Evolutionary conservation across 2,888 invertebrate species (phyloP).

Genomic region (Syrista parreyssii): DNA sequence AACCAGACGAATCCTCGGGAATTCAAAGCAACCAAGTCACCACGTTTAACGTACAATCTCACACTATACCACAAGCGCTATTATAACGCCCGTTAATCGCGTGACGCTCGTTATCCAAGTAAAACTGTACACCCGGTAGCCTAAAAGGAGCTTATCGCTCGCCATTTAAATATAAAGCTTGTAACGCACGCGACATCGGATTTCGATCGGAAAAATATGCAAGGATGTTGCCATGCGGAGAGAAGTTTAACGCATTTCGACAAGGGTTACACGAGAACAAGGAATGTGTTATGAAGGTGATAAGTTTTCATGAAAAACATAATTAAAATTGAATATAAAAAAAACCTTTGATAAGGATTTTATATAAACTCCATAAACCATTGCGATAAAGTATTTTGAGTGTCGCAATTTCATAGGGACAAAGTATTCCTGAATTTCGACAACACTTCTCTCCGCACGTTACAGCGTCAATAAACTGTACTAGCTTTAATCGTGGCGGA

Average conservation of each 20-base stretch:
- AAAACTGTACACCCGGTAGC: background rate
- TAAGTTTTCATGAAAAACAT: background rate
- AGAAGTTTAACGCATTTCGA: background rate
- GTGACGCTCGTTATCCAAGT: background rate
- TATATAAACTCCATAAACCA: too few relatives aligned
- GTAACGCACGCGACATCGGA: background rate
- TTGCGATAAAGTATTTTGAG: background rate
- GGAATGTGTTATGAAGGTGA: background rate
- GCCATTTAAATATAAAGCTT: background rate
- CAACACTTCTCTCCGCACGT: too few relatives aligned
- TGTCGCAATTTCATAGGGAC: background rate
- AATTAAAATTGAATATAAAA: background rate
- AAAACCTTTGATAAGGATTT: background rate
- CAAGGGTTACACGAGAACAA: background rate
- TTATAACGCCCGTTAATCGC: background rate
- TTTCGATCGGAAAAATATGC: background rate
- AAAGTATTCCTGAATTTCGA: too few relatives aligned
- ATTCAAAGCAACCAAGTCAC: background rate
- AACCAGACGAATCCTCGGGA: background rate
- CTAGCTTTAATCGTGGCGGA: too few relatives aligned
- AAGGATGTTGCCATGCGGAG: background rate
- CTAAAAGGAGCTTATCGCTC: background rate
- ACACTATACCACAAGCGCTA: background rate
- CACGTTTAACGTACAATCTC: background rate
- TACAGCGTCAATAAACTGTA: too few relatives aligned